A percentile compares a stretch with the other conserved stretches of the same genome.
phyloP scores from a whole-genome alignment of 2,888 invertebrate species.

The Strigamia transsilvanica region DNA sequence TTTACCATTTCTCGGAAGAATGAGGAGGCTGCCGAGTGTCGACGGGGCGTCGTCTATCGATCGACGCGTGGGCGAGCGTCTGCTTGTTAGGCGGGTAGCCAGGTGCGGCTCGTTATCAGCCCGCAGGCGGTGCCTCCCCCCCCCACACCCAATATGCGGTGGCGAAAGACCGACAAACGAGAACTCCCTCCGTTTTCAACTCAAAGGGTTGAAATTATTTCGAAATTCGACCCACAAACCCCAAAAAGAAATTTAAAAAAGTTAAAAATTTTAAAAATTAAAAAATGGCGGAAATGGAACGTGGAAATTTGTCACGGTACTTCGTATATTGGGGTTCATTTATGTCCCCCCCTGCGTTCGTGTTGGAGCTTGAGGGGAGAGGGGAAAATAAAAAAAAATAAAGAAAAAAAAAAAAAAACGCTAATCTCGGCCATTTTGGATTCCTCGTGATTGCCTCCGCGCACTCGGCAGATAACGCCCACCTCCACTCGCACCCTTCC shows the following conservation, averaged over 20 bases:
- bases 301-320: neutral
- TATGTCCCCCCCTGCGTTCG: neutral
- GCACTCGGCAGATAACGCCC: constrained; percentile 38
- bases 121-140: constrained; percentile 7
- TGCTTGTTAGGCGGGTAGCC: constrained; percentile 30
- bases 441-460: constrained; percentile 38
- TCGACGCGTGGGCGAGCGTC: neutral
- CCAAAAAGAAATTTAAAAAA: neutral
- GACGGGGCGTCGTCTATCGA: constrained; percentile 38
- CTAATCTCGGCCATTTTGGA: constrained; percentile 38
- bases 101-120: constrained; percentile 31
- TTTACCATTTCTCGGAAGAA: constrained; percentile 38
- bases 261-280: neutral
- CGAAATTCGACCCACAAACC: neutral
- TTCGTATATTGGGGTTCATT: neutral
- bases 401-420: constrained; percentile 10
- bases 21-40: constrained; percentile 33
- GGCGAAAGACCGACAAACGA: constrained; percentile 24
- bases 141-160: constrained; percentile 34
- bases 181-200: neutral
- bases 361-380: too few species aligned
- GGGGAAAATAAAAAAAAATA: neutral
- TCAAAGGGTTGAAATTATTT: neutral
- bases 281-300: neutral
- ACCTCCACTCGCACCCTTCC: neutral